These are phyloP conservation scores for Dryobotodes eremita DNA, from an alignment of 2,888 invertebrate genomes.

Conservation along the genomic window DNA sequence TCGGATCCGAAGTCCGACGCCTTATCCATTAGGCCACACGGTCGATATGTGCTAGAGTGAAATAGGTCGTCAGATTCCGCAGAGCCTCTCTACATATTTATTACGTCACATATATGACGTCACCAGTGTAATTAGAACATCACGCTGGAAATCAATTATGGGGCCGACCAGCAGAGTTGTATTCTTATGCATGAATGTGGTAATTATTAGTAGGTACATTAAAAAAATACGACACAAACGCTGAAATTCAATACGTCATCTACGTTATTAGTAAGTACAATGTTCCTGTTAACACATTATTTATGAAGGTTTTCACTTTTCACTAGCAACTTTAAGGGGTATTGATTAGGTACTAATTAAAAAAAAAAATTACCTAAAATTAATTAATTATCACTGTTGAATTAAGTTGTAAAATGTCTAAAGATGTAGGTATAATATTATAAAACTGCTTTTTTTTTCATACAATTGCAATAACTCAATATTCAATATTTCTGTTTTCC, in stretches of 20 bases:
- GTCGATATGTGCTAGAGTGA: constrained; percentile 70
- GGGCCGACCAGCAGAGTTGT: not conserved
- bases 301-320: not conserved
- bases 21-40: constrained; percentile 94
- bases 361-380: not conserved
- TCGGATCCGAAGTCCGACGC: constrained; percentile 94
- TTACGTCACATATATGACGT: constrained; percentile 33
- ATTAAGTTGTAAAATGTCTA: not conserved
- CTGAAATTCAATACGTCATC: not conserved
- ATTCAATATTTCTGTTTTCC: too few relatives aligned
- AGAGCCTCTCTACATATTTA: constrained; percentile 11
- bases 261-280: not conserved
- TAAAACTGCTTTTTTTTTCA: not conserved
- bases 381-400: not conserved
- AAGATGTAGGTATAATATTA: not conserved
- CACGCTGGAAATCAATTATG: not conserved
- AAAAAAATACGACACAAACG: not conserved
- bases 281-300: not conserved
- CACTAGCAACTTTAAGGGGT: not conserved
- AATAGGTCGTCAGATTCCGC: constrained; percentile 47
- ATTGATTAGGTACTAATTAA: not conserved
- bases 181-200: not conserved
- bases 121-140: constrained; percentile 19
- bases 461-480: too few relatives aligned
- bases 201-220: too few relatives aligned